A percentile compares a stretch with the other conserved stretches of the same genome.
phyloP scores from a whole-genome alignment of 2,797 vertebrate genomes.

The Telmatherina bonti region DNA sequence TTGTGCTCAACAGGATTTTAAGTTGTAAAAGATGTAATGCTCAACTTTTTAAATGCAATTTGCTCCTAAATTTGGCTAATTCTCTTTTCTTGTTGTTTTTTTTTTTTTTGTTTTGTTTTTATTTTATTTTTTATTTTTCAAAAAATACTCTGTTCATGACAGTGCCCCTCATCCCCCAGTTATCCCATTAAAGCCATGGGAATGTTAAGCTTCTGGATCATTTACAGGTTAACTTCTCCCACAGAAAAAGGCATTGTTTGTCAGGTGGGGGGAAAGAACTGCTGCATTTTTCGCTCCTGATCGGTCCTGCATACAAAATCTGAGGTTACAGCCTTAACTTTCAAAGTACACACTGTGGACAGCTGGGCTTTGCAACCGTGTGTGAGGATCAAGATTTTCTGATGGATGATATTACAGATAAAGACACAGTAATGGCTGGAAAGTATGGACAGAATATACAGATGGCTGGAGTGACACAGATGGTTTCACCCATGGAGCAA shows the following conservation, averaged over 20 bases:
- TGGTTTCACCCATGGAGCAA: slow-evolving; percentile 79
- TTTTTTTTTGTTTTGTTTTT: too few relatives aligned
- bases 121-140: too few relatives aligned
- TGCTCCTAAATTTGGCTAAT: slow-evolving; percentile 72
- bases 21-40: slow-evolving; percentile 54
- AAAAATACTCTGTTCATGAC: slow-evolving; percentile 46
- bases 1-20: slow-evolving; percentile 58
- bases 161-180: slow-evolving; percentile 25
- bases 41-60: slow-evolving; percentile 68
- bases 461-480: slow-evolving; percentile 77
- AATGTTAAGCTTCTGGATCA: slow-evolving; percentile 57
- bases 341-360: slow-evolving; percentile 71
- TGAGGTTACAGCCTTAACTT: slow-evolving; percentile 69
- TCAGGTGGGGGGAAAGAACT: slow-evolving; percentile 51
- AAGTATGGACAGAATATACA: slow-evolving; percentile 75
- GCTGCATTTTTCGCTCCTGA: slow-evolving; percentile 52
- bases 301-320: slow-evolving; percentile 60
- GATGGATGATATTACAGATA: slow-evolving; percentile 78
- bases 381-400: slow-evolving; percentile 73
- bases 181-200: slow-evolving; percentile 58
- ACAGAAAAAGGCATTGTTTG: slow-evolving; percentile 48
- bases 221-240: slow-evolving; percentile 59
- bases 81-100: slow-evolving; percentile 19
- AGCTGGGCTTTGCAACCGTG: slow-evolving; percentile 67
- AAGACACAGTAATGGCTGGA: slow-evolving; percentile 71